phyloP scores from a whole-genome alignment of 2,888 invertebrate genomes.

The Cephus rjabovi region DNA sequence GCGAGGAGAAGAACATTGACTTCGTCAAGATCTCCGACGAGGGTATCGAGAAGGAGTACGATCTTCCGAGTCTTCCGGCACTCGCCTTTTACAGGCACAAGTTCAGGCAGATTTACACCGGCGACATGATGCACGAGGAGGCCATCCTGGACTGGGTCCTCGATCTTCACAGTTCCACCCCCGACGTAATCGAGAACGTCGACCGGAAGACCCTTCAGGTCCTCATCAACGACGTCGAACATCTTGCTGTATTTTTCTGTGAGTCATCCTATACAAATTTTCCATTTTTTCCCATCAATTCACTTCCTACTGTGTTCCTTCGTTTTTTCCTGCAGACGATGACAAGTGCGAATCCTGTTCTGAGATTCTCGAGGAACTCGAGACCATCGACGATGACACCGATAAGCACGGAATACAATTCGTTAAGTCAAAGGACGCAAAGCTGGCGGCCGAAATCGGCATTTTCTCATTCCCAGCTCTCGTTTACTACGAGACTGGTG shows the following conservation, averaged over 20 bases:
- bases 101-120: conserved; percentile 88
- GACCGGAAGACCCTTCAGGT: conserved; percentile 91
- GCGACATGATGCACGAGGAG: conserved; percentile 92
- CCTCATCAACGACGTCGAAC: conserved; percentile 89
- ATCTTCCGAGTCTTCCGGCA: conserved; percentile 83
- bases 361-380: conserved; percentile 86
- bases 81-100: conserved; percentile 89
- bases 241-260: conserved; percentile 94
- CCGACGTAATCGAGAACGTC: conserved; percentile 91
- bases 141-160: conserved; percentile 91
- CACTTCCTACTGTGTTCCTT: conserved; percentile 1
- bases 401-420: conserved; percentile 94
- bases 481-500: conserved; percentile 93
- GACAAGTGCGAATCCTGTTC: conserved; percentile 88
- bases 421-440: conserved; percentile 91
- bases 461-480: conserved; percentile 93
- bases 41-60: conserved; percentile 88
- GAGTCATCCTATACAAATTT: background rate
- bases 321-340: conserved; percentile 73
- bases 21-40: conserved; percentile 93
- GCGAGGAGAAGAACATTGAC: conserved; percentile 90
- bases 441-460: conserved; percentile 89
- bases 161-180: conserved; percentile 83
- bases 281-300: background rate
- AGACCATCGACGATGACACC: conserved; percentile 92